Percentiles rank a stretch among this genome's conserved stretches.
These are phyloP conservation scores for Chaetodon auriga DNA, from an alignment of 2,113 vertebrate species.

Conservation along the genomic window DNA sequence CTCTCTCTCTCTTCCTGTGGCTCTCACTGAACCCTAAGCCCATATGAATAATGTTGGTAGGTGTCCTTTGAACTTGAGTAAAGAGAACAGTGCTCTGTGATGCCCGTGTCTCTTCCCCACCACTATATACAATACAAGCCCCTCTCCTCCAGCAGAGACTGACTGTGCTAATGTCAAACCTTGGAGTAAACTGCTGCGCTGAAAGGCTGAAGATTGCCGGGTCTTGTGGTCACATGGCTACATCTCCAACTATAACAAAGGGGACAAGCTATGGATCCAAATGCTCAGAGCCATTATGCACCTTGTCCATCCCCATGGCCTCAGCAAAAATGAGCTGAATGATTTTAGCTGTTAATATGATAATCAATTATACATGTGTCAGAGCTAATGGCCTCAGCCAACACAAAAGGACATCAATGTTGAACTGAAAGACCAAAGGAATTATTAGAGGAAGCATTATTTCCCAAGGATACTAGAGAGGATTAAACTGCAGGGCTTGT, in stretches of 20 bases:
- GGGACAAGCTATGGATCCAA: conserved; percentile 64
- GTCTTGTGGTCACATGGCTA: conserved; percentile 24
- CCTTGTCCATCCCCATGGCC: conserved; percentile 52
- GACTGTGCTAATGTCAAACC: neutral
- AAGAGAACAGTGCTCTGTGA: conserved; percentile 27
- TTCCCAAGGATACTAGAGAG: conserved; percentile 73
- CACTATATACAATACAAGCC: neutral
- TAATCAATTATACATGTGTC: conserved; percentile 81
- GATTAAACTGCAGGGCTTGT: conserved; percentile 73
- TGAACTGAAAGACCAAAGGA: conserved; percentile 71
- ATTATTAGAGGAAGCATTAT: conserved; percentile 76
- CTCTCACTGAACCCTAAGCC: conserved; percentile 16
- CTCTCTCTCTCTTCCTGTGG: neutral
- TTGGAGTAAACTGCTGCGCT: neutral
- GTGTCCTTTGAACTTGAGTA: conserved; percentile 50
- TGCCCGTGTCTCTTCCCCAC: neutral
- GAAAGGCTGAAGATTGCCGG: neutral
- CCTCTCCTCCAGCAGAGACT: neutral
- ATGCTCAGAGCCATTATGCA: conserved; percentile 67
- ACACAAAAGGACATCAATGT: conserved; percentile 73
- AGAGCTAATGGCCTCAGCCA: conserved; percentile 72
- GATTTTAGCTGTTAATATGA: conserved; percentile 78
- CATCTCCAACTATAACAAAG: conserved; percentile 46
- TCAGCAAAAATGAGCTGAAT: conserved; percentile 68
- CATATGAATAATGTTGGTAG: conserved; percentile 35